phyloP scores from a whole-genome alignment of 1,140 invertebrate genomes.

The Rhagoletis pomonella region DNA sequence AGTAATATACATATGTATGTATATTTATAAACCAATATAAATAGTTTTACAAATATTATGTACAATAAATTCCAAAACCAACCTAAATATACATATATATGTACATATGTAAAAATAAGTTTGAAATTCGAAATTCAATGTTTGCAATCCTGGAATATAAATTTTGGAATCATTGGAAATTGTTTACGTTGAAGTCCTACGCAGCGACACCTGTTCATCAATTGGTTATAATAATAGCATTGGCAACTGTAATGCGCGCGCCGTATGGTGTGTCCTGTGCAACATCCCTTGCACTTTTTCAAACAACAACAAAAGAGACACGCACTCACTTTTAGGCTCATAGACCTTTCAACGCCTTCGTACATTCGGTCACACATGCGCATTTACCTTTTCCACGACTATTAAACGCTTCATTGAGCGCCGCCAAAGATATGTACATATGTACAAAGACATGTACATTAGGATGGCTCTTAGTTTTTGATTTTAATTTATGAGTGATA shows the following conservation, averaged over 20 bases:
- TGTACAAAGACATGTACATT: too few species aligned
- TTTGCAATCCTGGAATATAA: too few species aligned
- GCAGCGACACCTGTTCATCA: neutral
- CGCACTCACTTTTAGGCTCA: neutral
- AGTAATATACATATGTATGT: too few species aligned
- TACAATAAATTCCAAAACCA: too few species aligned
- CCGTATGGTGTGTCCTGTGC: neutral
- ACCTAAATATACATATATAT: too few species aligned
- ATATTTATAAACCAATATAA: too few species aligned
- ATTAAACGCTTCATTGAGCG: conserved; percentile 35
- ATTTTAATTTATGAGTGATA: too few species aligned
- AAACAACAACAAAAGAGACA: neutral
- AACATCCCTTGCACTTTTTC: conserved; percentile 9
- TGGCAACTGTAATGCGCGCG: neutral
- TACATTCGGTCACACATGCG: neutral
- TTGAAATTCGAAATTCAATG: too few species aligned
- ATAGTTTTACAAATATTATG: too few species aligned
- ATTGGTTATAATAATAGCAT: too few species aligned
- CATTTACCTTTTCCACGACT: neutral
- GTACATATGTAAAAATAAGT: too few species aligned
- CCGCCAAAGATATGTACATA: neutral
- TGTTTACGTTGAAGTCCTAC: neutral
- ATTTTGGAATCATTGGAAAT: neutral
- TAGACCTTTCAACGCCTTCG: conserved; percentile 41
- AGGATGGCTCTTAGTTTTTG: too few species aligned